Evolutionary conservation across 2,113 vertebrate genomes (phyloP).

Genomic region (Rattus rattus): DNA sequence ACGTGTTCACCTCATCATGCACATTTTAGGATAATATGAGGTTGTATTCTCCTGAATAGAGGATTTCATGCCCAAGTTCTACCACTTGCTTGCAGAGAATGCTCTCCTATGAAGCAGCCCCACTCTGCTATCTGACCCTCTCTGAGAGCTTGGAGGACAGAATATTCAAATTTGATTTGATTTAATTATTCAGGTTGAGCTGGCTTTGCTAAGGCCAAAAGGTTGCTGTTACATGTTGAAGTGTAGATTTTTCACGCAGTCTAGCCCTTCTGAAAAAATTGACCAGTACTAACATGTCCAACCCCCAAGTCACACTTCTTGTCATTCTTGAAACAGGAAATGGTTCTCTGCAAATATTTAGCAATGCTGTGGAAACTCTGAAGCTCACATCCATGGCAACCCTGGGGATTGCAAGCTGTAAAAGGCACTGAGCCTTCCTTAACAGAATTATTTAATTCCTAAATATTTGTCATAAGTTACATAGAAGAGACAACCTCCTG

Average conservation of each 20-base stretch:
- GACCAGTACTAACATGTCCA: conserved; percentile 55
- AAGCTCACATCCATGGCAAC: conserved; percentile 83
- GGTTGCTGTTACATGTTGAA: background rate
- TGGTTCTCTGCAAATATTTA: conserved; percentile 86
- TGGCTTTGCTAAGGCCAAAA: conserved; percentile 60
- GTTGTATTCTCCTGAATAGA: conserved; percentile 74
- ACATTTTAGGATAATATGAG: conserved; percentile 62
- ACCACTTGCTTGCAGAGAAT: conserved; percentile 56
- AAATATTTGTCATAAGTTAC: conserved; percentile 81
- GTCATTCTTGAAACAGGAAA: conserved; percentile 83
- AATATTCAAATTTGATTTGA: background rate
- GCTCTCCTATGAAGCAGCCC: conserved; percentile 2
- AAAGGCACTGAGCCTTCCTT: conserved; percentile 81
- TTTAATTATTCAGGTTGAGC: background rate
- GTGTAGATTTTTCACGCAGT: conserved; percentile 34
- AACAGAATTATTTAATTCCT: conserved; percentile 81
- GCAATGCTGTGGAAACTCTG: conserved; percentile 80
- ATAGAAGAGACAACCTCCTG: conserved; percentile 66
- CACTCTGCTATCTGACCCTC: background rate
- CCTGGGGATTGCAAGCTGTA: conserved; percentile 57
- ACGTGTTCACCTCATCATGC: conserved; percentile 60
- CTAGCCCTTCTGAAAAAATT: conserved; percentile 61
- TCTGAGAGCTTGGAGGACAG: background rate
- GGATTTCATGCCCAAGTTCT: conserved; percentile 69
- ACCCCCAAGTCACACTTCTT: conserved; percentile 78